Evolutionary conservation across 2,797 vertebrate species (phyloP), one percentile per base, ranked within the genome.

Genomic region (Calcarius lapponicus): DNA sequence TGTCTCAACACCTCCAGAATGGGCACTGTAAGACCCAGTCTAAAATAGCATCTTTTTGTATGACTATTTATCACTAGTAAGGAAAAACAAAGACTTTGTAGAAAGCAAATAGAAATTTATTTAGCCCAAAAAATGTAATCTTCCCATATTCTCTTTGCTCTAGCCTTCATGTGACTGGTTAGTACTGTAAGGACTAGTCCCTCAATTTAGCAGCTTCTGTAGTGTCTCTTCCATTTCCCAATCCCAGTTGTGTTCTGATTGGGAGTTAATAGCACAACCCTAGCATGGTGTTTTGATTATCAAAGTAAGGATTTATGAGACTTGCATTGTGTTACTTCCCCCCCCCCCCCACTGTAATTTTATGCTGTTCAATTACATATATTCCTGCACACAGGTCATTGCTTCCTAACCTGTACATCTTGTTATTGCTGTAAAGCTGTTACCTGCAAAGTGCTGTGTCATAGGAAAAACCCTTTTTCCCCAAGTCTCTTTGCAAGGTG

Each of bases 231-330:
- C 4, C 0, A 0, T 80, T 61, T 94, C 53, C 18, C 42, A 32
- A 0, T 71, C 18, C 15, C 10, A 3, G 0, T 5, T 65, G 38
- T 2, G 1, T 85, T 94, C 24, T 6, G 19, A 32, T 12, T 13
- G 17, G 58, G 38, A 87, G 29, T 43, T 90, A 34, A 26, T 24
- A 69, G 29, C 53, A 51, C 40, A 40, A 14, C 10, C 8, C 40
- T 28, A 51, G 34, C 28, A 45, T 0, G 1, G 8, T 72, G 29
- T 13, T 71, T 48, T 78, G 47, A 31, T 71, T 87, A 32, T 38
- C 56, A 5, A 72, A n/a, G 12, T 72, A 3, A 48, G 17, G 17
- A 51, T 78, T 61, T 48, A 48, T 56, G 56, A 88, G 36, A 56
- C 28, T 86, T 85, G 34, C 26, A 7, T 32, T 8, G 1, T 47